A percentile compares a stretch with the other conserved stretches of the same genome.
phyloP scores from a whole-genome alignment of 2,888 invertebrate genomes.

The Dryocosmus kuriphilus region DNA sequence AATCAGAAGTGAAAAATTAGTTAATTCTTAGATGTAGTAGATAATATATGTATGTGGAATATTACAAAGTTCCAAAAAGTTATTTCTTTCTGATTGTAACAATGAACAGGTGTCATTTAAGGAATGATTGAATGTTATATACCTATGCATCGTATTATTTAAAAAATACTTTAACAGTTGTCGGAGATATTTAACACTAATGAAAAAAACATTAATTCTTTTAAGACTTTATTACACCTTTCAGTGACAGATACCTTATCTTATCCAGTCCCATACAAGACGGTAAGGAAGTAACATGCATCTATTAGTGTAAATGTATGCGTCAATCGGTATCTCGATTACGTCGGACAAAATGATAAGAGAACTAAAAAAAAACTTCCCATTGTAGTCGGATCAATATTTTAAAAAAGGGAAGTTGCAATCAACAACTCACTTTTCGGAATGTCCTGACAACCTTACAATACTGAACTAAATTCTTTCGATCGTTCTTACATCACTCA shows the following conservation, averaged over 20 bases:
- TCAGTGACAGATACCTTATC: constrained; percentile 12
- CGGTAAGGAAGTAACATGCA: not conserved
- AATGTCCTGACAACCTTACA: constrained; percentile 16
- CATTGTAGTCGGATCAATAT: not conserved
- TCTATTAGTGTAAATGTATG: not conserved
- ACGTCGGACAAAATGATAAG: not conserved
- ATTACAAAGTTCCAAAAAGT: too few species aligned
- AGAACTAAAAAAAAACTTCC: not conserved
- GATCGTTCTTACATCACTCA: not conserved
- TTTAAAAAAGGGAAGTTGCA: not conserved
- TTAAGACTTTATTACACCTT: constrained; percentile 35
- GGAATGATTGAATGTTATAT: too few species aligned
- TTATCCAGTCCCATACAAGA: constrained; percentile 1
- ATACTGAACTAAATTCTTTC: not conserved
- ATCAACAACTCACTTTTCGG: not conserved
- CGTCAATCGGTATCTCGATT: not conserved
- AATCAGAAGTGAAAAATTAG: not conserved
- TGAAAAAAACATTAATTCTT: not conserved
- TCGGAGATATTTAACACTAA: not conserved
- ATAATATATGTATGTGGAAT: too few species aligned
- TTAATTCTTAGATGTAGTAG: too few species aligned
- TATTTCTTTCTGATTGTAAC: too few species aligned
- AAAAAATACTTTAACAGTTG: not conserved
- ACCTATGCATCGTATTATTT: not conserved
- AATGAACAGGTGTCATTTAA: too few species aligned